phyloP scores from a whole-genome alignment of 37 sponge, comb jelly and placozoan genomes.

The Crambe crambe region DNA sequence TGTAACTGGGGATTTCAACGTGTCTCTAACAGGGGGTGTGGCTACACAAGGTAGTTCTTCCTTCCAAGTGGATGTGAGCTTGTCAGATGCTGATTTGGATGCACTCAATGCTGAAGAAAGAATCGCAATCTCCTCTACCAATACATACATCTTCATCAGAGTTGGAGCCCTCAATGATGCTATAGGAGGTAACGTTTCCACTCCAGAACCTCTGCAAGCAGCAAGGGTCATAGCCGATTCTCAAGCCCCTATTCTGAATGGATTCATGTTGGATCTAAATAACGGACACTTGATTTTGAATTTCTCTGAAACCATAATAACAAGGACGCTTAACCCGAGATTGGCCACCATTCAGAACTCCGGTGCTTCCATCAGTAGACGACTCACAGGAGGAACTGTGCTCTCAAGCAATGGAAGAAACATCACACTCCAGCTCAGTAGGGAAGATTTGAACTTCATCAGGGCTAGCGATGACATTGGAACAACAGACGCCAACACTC shows the following conservation, averaged over 20 bases:
- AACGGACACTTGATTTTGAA: constrained; percentile 46
- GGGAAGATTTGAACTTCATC: constrained; percentile 69
- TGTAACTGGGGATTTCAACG: constrained; percentile 34
- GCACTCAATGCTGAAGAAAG: constrained; percentile 53
- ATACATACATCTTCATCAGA: constrained; percentile 67
- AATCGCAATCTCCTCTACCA: constrained; percentile 55
- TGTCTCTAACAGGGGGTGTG: constrained; percentile 57
- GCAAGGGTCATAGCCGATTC: constrained; percentile 45
- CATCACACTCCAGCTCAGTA: constrained; percentile 49
- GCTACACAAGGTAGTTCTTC: constrained; percentile 25
- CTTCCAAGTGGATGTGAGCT: constrained; percentile 26
- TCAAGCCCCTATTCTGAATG: constrained; percentile 39
- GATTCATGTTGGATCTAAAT: constrained; percentile 62
- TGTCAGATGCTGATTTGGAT: constrained; percentile 57
- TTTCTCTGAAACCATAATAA: constrained; percentile 66
- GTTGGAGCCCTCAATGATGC: constrained; percentile 36
- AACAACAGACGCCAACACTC: constrained; percentile 17
- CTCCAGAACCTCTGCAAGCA: constrained; percentile 64
- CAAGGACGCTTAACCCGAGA: constrained; percentile 40
- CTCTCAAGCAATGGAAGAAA: constrained; percentile 33
- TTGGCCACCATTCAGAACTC: constrained; percentile 29
- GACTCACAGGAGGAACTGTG: constrained; percentile 42
- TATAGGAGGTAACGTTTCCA: constrained; percentile 41
- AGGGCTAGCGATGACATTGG: constrained; percentile 32
- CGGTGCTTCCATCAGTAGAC: not conserved